Evolutionary conservation across 2,113 vertebrate species (phyloP).

Genomic region (Delphinapterus leucas): DNA sequence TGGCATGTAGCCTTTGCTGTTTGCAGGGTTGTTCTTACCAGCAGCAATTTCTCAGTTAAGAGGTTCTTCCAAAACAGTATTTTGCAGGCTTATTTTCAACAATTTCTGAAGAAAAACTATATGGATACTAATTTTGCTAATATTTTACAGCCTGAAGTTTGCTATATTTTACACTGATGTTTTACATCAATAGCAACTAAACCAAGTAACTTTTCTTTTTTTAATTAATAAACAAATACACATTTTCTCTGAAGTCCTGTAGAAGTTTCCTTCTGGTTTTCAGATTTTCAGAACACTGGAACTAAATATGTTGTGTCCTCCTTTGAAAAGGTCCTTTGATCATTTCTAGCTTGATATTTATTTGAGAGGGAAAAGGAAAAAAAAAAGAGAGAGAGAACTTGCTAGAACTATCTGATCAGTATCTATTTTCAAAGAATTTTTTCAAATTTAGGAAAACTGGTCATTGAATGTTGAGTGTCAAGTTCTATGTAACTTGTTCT

Average conservation of each 20-base stretch:
- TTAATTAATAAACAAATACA: not conserved
- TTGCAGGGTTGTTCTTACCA: no score
- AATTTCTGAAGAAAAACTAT: not conserved
- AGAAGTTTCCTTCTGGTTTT: not conserved
- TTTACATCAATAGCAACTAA: not conserved
- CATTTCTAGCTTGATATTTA: not conserved
- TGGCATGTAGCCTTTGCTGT: no score
- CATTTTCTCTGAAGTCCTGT: not conserved
- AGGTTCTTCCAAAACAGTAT: not conserved
- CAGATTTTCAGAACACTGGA: not conserved
- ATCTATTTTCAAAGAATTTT: not conserved
- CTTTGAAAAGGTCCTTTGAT: not conserved
- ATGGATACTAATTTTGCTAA: not conserved
- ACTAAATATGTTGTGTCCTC: not conserved
- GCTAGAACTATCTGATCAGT: not conserved
- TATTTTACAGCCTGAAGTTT: not conserved
- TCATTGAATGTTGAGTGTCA: not conserved
- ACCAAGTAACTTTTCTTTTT: not conserved
- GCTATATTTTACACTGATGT: not conserved
- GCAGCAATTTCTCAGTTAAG: not conserved
- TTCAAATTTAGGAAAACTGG: not conserved
- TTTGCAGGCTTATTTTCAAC: not conserved
- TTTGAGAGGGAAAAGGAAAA: not conserved
- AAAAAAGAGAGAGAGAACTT: not conserved
- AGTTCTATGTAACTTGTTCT: not conserved